These are phyloP conservation scores for Bucco capensis DNA, from an alignment of 2,113 vertebrate genomes.

Conservation along the genomic window DNA sequence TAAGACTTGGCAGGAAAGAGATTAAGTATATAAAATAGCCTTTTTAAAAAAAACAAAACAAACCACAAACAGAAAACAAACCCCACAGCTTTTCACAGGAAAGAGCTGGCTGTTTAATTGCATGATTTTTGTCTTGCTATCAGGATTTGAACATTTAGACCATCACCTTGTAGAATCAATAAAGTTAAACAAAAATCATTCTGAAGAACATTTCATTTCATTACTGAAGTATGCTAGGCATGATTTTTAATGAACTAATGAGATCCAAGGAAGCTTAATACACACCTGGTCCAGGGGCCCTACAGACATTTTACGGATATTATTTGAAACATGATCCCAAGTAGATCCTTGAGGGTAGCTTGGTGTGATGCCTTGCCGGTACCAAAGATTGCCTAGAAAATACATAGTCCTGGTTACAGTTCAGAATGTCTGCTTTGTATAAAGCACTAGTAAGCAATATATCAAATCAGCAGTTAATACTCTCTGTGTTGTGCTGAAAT, in stretches of 20 bases:
- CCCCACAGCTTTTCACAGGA: background rate
- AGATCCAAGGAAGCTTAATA: background rate
- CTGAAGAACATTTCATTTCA: background rate
- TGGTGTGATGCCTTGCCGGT: conserved; percentile 86
- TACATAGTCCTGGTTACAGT: background rate
- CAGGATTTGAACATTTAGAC: background rate
- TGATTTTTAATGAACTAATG: background rate
- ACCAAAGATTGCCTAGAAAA: conserved; percentile 88
- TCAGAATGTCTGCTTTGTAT: background rate
- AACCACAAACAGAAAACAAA: no score
- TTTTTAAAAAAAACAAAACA: background rate
- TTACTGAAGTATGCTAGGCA: background rate
- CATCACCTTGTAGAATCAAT: background rate
- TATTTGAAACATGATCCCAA: conserved; percentile 95
- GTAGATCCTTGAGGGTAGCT: conserved; percentile 91
- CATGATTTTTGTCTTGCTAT: background rate
- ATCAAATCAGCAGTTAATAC: background rate
- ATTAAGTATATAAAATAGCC: background rate
- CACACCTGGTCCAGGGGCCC: conserved; percentile 95
- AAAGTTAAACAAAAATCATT: background rate
- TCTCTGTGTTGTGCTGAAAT: background rate
- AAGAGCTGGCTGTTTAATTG: background rate
- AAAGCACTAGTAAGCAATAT: background rate
- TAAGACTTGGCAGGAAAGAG: background rate
- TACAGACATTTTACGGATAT: conserved; percentile 89